These are phyloP conservation scores for Hormiphora californensis DNA, from an alignment of 37 sponge, comb jelly and placozoan genomes.

Conservation along the genomic window DNA sequence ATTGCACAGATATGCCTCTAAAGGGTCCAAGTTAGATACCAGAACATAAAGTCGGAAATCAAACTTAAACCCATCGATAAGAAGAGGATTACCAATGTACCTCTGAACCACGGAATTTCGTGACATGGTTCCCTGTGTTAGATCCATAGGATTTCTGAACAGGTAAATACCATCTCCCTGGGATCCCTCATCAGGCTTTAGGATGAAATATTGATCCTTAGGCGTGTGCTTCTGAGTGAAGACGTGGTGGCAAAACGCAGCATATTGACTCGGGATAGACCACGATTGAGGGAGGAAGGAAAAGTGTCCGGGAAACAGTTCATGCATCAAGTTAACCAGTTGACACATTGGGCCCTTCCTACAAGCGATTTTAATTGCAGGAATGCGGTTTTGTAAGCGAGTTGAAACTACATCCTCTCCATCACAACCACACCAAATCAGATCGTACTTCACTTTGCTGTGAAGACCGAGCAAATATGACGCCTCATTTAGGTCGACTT, in stretches of 20 bases:
- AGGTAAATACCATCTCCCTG: constrained; percentile 65
- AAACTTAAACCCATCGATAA: constrained; percentile 61
- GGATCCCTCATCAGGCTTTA: constrained; percentile 65
- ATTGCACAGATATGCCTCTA: constrained; percentile 59
- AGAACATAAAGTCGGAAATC: constrained; percentile 65
- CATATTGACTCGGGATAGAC: constrained; percentile 59
- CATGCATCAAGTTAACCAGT: constrained; percentile 57
- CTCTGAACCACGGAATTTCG: constrained; percentile 58
- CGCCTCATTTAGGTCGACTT: background rate
- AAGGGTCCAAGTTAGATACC: constrained; percentile 56
- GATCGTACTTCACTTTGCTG: constrained; percentile 29
- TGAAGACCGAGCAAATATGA: constrained; percentile 40
- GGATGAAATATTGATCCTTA: constrained; percentile 55
- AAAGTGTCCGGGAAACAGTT: constrained; percentile 60
- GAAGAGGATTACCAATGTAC: constrained; percentile 63
- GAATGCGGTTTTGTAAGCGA: constrained; percentile 34
- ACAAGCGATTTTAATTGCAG: constrained; percentile 45
- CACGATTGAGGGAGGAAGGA: constrained; percentile 59
- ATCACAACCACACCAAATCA: constrained; percentile 40
- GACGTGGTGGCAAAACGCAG: constrained; percentile 45
- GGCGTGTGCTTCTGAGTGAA: background rate
- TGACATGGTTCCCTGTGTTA: constrained; percentile 35
- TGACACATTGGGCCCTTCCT: constrained; percentile 50
- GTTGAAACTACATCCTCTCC: constrained; percentile 1
- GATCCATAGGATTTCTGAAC: constrained; percentile 55